phyloP scores from a whole-genome alignment of 2,888 invertebrate species.

The Tenthredo notha region DNA sequence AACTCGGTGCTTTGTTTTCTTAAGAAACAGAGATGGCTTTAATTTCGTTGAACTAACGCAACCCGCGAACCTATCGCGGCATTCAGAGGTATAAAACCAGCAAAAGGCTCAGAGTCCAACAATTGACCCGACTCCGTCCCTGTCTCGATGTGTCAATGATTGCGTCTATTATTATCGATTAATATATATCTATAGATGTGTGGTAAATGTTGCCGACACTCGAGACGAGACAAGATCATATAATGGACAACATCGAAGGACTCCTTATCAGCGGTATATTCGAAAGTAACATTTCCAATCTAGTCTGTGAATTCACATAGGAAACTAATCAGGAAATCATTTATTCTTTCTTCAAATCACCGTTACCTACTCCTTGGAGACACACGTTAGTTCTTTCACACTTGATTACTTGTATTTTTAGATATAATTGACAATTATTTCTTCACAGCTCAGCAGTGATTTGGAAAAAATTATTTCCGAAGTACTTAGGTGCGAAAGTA shows the following conservation, averaged over 20 bases:
- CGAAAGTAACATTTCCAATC: not conserved
- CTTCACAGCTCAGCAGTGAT: not conserved
- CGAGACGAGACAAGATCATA: not conserved
- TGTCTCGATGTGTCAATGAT: slow-evolving; percentile 26
- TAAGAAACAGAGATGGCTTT: slow-evolving; percentile 23
- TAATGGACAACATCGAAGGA: not conserved
- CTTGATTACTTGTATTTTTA: not conserved
- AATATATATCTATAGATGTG: not conserved
- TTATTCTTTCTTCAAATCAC: not conserved
- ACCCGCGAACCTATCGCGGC: not conserved
- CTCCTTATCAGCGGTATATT: not conserved
- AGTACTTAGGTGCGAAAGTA: not conserved
- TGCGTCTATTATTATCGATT: slow-evolving; percentile 18
- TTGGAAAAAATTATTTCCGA: not conserved
- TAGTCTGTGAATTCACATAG: not conserved
- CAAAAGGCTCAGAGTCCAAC: not conserved
- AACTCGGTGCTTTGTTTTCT: slow-evolving; percentile 28
- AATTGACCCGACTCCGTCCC: not conserved
- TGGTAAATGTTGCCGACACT: not conserved
- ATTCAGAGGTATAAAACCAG: not conserved
- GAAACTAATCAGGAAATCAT: not conserved
- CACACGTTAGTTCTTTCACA: not conserved
- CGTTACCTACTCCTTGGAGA: not conserved
- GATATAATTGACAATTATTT: too few species aligned
- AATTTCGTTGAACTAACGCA: slow-evolving; percentile 17